Evolutionary conservation across 2,797 vertebrate species (phyloP), one percentile per base, ranked within the genome.

Genomic region (Esox lucius): DNA sequence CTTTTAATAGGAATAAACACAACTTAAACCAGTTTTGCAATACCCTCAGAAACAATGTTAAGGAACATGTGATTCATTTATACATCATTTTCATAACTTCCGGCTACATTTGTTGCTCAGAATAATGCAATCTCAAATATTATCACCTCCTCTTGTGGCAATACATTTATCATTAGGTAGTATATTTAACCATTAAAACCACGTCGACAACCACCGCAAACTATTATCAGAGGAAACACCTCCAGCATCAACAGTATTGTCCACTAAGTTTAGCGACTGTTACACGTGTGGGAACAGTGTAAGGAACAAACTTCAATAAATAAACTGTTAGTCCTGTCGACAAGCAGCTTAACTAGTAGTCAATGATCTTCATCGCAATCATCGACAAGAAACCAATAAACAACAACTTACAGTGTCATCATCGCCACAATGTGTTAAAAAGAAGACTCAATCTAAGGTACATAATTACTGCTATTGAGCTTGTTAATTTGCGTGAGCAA

Each of bases 401-500:
- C 24, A 64, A 15, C 26, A 31, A 1, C 61, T 35, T 9, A n/a
- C 26, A 39, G 4, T 8, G n/a, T 56, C 22, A 13, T 69, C 5
- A 49, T 12, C 6, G 5, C 53, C 3, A 39, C 49, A 7, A 61
- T 39, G 35, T 16, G 35, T 39, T 26, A 59, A 71, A 51, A 19
- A 22, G 16, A 28, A 48, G 12, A 42, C 51, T 59, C n/a, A 26
- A 56, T 22, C 51, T 13, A 71, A 65, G 16, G 5, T 33, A n/a
- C n/a, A 42, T 48, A 53, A 56, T 68, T 67, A 67, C 49, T 59
- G 35, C 33, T 31, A 49, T 26, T 46, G 56, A 67, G 11, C 26
- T 67, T 24, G 22, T 76, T 76, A 42, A 35, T 19, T 49, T 67
- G 15, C 22, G 31, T 71, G 68, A 73, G 69, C 53, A 70, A 53